phyloP scores from a whole-genome alignment of 2,888 invertebrate species.

The Nebria salina region DNA sequence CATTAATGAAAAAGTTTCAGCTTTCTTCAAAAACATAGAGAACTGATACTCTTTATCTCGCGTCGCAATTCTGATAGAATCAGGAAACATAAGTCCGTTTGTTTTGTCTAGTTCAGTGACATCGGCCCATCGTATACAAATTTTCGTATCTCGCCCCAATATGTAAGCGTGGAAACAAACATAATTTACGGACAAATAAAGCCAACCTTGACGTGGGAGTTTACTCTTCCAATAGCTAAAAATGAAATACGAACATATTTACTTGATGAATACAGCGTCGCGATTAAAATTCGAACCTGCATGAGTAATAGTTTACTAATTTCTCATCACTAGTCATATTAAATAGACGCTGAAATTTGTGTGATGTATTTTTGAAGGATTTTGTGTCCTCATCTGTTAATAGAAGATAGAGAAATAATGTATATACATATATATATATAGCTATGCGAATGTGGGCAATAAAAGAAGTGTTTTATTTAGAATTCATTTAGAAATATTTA shows the following conservation, averaged over 20 bases:
- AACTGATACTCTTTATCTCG: constrained; percentile 89
- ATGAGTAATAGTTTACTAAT: constrained; percentile 93
- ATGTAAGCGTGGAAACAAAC: constrained; percentile 96
- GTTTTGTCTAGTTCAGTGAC: constrained; percentile 82
- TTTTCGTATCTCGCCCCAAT: constrained; percentile 88
- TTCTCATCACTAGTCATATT: constrained; percentile 93
- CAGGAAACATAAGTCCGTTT: constrained; percentile 81
- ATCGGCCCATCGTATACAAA: constrained; percentile 91
- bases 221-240: constrained; percentile 91
- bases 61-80: constrained; percentile 87
- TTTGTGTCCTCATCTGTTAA: constrained; percentile 85
- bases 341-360: constrained; percentile 89
- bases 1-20: constrained; percentile 91
- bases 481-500: background rate
- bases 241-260: constrained; percentile 20
- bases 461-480: background rate
- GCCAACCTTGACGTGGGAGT: constrained; percentile 95
- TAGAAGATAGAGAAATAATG: constrained; percentile 45
- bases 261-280: background rate
- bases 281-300: constrained; percentile 73
- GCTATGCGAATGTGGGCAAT: background rate
- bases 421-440: no score
- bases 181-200: constrained; percentile 96
- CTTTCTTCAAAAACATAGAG: constrained; percentile 88
- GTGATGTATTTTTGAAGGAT: constrained; percentile 78